phyloP scores from a whole-genome alignment of 2,888 invertebrate species.

The Thelaira solivaga region DNA sequence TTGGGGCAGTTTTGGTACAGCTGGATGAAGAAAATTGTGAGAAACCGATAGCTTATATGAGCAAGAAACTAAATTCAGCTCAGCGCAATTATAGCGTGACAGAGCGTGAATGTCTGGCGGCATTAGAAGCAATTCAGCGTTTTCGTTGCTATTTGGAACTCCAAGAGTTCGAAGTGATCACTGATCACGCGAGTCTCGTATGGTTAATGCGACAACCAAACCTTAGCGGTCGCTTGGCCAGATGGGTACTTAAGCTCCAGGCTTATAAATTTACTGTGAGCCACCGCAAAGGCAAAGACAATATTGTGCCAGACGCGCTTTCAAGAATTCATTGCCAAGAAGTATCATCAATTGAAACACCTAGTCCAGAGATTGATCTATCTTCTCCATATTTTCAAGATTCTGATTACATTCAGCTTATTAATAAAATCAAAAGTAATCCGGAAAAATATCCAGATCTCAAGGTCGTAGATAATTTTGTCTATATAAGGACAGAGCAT shows the following conservation, averaged over 20 bases:
- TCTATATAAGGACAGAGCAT: background rate
- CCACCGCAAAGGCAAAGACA: background rate
- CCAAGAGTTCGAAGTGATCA: background rate
- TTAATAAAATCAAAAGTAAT: background rate
- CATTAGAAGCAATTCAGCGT: background rate
- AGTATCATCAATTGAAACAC: background rate
- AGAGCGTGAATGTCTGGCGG: background rate
- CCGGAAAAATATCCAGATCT: background rate
- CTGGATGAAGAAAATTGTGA: constrained; percentile 19
- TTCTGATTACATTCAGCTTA: background rate
- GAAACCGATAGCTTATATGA: constrained; percentile 43
- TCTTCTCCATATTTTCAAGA: background rate
- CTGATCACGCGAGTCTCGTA: background rate
- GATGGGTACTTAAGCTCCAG: constrained; percentile 2
- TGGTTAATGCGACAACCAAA: constrained; percentile 13
- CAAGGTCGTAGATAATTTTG: background rate
- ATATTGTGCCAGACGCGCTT: background rate
- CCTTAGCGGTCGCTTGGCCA: background rate
- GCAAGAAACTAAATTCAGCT: background rate
- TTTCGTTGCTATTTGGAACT: background rate
- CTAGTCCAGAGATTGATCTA: background rate
- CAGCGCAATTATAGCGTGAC: background rate
- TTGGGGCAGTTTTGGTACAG: constrained; percentile 51
- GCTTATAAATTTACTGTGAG: background rate
- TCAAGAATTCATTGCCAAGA: background rate